Base-by-base conservation (phyloP, 2,888 invertebrate genomes). In the Agrilus biguttatus region DNA sequence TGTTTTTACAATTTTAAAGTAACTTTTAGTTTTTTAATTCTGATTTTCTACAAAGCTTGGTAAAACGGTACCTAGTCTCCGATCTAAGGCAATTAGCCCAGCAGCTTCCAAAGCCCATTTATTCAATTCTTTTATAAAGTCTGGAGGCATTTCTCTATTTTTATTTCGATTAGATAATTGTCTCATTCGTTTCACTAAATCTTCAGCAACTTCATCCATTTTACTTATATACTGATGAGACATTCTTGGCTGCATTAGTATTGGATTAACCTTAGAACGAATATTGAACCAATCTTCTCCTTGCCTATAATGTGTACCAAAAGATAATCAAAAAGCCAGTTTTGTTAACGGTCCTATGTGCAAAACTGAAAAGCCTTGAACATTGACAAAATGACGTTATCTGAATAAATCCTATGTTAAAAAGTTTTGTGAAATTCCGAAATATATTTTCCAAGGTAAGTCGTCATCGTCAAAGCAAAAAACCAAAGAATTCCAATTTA, bases 51-150 rank as follows among this genome's bases (percentile, higher is more conserved):
- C 1, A 21, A 21, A 21, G 4, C 3, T 17, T n/a, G n/a, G n/a
- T n/a, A n/a, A 17, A 17, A 21, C 21, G 8, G 14, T 53, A 55
- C 61, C 61, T 38, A 61, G 49, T 44, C 55, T 43, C 45, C 42
- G 62, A 45, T 70, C 65, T 17, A 69, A 48, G 0, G 68, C 67
- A n/a, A 70, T 59, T 1, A 60, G 54, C 5, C 61, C 60, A 2
- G 35, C 65, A 0, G 73, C 76, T 62, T 81, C 81, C 41, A 81
- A 58, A 2, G 77, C 70, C 76, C 78, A 81, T 57, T 74, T 76
- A 33, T 70, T 70, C 14, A 77, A 58, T 61, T 78, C 75, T 14
- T 66, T 59, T 33, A 63, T 57, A 39, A 79, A 73, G 52, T 77
- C 50, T 2, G 41, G 49, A 1, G 59, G 58, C 56, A 58, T 57